Conservation (phyloP, 2,113 vertebrate genomes). For the Calcarius ornatus region DNA sequence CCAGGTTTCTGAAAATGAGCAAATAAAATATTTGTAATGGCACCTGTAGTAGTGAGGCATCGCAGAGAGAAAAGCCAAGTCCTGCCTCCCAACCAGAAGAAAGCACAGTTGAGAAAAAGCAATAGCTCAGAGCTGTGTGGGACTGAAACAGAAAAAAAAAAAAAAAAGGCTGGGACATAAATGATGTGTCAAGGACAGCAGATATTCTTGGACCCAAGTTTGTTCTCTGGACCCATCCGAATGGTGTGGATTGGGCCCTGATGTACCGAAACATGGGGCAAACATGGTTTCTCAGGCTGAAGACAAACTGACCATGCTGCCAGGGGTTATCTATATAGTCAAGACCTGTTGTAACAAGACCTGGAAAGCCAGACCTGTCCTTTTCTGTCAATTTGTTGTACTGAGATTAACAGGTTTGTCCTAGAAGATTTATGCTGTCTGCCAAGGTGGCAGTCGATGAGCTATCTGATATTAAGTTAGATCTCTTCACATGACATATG, state of each 20-base stretch:
- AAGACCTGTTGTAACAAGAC: background rate
- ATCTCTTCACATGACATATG: background rate
- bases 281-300: background rate
- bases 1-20: background rate
- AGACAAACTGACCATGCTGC: background rate
- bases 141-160: background rate
- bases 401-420: background rate
- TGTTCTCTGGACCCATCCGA: background rate
- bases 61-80: background rate
- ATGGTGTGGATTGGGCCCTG: background rate
- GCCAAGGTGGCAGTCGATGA: background rate
- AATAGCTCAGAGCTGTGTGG: background rate
- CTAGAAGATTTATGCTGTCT: background rate
- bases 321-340: background rate
- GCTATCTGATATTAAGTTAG: background rate
- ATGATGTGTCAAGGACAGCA: background rate
- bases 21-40: slow-evolving; percentile 45
- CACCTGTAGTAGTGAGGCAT: background rate
- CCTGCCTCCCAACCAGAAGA: background rate
- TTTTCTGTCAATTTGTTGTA: background rate
- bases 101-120: background rate
- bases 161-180: background rate
- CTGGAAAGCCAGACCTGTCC: background rate
- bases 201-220: background rate
- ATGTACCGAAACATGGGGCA: rapidly evolving